Base-by-base conservation (phyloP, 2,797 vertebrate genomes). In the Semaprochilodus insignis region DNA sequence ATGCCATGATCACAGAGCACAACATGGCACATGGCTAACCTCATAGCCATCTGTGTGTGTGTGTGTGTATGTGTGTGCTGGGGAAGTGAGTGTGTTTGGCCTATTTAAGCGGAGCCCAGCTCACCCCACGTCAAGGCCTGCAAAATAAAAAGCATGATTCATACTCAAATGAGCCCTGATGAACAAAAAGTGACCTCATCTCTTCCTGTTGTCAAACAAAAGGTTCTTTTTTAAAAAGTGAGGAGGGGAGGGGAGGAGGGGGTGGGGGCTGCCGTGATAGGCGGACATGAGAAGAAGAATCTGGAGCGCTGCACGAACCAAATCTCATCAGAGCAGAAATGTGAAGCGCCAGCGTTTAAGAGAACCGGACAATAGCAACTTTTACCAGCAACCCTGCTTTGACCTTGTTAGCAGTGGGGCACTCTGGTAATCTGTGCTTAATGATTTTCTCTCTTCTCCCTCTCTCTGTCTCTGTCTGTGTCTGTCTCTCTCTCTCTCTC, bases 341-440 rank as follows among this genome's bases (percentile, higher is more conserved):
- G 90, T 88, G 91, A 92, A 94, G 91, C 92, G 85, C 90, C 87
- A 63, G 86, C 79, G 65, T 88, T 82, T 80, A 86, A 83, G 84
- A 84, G 82, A 86, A 74, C 87, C 71, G 78, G 76, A 85, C 81
- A 89, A 86, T 60, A 80, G 82, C 83, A 85, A 85, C 89, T 92
- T 81, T 89, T 88, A 90, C 91, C 90, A 91, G 86, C 89, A 90
- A 89, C 91, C 92, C 92, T 83, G 83, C 89, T 92, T 91, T 95
- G 95, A 96, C 96, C 96, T 95, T 94, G 92, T 94, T 95, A 94
- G 93, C 90, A 92, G 90, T 90, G 89, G 92, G 92, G 92, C 93
- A 93, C 93, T 96, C 93, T 94, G 93, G 94, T 96, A 95, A 96
- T 96, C 95, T 94, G 92, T 80, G 92, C 93, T 94, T 96, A 96